Evolutionary conservation across 2,797 vertebrate species (phyloP).

Genomic region (Gouania willdenowi): DNA sequence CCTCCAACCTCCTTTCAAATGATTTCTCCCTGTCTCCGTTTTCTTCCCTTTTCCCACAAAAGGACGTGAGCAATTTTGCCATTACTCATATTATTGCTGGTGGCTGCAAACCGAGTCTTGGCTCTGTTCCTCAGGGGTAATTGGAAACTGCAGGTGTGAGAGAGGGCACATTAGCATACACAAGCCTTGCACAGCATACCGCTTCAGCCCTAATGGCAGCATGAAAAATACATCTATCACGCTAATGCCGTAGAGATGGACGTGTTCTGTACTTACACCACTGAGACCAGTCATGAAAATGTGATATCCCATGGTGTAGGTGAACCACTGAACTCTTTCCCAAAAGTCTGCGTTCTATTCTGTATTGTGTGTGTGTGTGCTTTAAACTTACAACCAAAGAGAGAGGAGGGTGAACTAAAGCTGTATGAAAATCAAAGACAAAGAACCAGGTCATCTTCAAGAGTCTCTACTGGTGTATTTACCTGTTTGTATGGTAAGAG

Average conservation of each 20-base stretch:
- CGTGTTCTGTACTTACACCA: slow-evolving; percentile 58
- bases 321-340: slow-evolving; percentile 18
- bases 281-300: slow-evolving; percentile 54
- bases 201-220: slow-evolving; percentile 62
- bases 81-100: slow-evolving; percentile 78
- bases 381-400: too few species aligned
- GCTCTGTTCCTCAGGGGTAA: slow-evolving; percentile 76
- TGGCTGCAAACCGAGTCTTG: slow-evolving; percentile 72
- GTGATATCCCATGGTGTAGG: slow-evolving; percentile 45
- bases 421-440: too few species aligned
- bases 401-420: too few species aligned
- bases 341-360: slow-evolving; percentile 25
- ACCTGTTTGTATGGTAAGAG: too few species aligned
- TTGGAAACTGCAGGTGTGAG: slow-evolving; percentile 81
- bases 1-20: slow-evolving; percentile 47
- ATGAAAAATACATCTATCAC: slow-evolving; percentile 71
- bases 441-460: too few species aligned
- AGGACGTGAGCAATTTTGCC: slow-evolving; percentile 77
- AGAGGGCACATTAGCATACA: slow-evolving; percentile 79
- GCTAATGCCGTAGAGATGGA: slow-evolving; percentile 64
- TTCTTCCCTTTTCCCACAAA: slow-evolving; percentile 62
- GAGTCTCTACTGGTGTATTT: too few species aligned
- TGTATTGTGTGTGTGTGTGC: too few species aligned
- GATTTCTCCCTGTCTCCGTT: slow-evolving; percentile 41
- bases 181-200: slow-evolving; percentile 53